Percentiles rank a stretch among this genome's conserved stretches.
These are phyloP conservation scores for Oenanthe melanoleuca DNA, from an alignment of 2,113 vertebrate species.

Conservation along the genomic window DNA sequence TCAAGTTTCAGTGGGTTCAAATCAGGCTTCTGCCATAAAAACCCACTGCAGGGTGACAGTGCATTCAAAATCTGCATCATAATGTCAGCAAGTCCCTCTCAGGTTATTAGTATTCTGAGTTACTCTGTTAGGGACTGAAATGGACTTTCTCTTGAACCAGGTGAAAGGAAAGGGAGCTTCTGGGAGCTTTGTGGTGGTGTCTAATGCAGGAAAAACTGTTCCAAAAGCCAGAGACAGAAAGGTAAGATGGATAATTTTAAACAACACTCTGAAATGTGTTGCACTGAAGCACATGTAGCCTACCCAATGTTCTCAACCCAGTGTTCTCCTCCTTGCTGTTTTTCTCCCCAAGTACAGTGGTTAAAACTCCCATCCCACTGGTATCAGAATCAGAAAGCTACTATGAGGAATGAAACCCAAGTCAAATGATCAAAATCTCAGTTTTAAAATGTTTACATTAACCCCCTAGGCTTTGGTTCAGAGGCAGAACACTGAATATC, in stretches of 20 bases:
- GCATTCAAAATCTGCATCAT: background rate
- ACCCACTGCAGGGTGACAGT: background rate
- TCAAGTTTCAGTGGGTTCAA: background rate
- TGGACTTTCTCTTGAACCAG: conserved; percentile 43
- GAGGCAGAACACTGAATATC: conserved; percentile 7
- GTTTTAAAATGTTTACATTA: background rate
- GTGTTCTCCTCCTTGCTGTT: background rate
- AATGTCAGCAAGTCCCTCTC: background rate
- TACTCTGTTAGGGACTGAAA: conserved; percentile 10
- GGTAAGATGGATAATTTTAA: conserved; percentile 70
- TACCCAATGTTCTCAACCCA: background rate
- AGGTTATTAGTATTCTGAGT: background rate
- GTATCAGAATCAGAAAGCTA: background rate
- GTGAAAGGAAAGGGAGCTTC: conserved; percentile 97
- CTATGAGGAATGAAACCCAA: background rate
- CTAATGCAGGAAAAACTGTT: conserved; percentile 82
- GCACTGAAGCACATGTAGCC: background rate
- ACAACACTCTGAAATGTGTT: background rate
- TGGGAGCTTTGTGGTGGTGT: conserved; percentile 90
- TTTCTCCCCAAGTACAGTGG: background rate
- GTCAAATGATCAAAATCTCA: background rate
- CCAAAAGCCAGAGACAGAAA: conserved; percentile 81
- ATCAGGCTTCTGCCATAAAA: background rate
- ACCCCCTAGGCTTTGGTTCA: background rate
- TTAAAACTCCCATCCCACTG: background rate